A percentile compares a stretch with the other conserved stretches of the same genome.
Evolutionary conservation across 2,888 invertebrate species (phyloP).

Genomic region (Trachelus iudaicus): DNA sequence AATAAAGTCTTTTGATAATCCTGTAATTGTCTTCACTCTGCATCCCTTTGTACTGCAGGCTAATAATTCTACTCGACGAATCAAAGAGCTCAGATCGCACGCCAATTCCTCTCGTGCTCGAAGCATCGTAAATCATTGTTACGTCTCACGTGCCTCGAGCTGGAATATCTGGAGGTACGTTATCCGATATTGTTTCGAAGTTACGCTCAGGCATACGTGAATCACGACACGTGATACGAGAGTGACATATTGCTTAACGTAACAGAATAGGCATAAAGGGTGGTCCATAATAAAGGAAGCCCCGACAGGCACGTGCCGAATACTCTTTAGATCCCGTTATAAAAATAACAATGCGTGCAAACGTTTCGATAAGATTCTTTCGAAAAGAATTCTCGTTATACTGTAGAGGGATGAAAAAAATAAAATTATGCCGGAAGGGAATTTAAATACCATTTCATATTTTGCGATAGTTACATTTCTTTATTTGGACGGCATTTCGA

Average conservation of each 20-base stretch:
- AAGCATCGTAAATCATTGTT: background rate
- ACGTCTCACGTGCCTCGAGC: background rate
- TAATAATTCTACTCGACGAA: background rate
- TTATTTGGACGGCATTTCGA: background rate
- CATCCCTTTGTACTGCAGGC: background rate
- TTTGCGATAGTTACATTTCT: background rate
- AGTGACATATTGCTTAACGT: background rate
- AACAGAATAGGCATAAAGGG: background rate
- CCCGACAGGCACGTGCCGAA: background rate
- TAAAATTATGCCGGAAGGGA: background rate
- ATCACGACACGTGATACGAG: background rate
- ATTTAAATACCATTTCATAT: background rate
- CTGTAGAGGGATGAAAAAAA: background rate
- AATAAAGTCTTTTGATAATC: background rate
- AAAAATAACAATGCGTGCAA: background rate
- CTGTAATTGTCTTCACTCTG: background rate
- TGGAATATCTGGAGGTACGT: background rate
- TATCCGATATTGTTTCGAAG: background rate
- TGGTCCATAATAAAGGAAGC: too few species aligned
- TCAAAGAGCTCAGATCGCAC: background rate
- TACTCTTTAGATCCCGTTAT: background rate
- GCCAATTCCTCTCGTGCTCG: background rate
- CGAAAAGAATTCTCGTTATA: background rate
- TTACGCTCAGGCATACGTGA: background rate
- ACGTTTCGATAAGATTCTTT: background rate